phyloP scores from a whole-genome alignment of 1,140 invertebrate genomes.

The Nasonia longicornis region DNA sequence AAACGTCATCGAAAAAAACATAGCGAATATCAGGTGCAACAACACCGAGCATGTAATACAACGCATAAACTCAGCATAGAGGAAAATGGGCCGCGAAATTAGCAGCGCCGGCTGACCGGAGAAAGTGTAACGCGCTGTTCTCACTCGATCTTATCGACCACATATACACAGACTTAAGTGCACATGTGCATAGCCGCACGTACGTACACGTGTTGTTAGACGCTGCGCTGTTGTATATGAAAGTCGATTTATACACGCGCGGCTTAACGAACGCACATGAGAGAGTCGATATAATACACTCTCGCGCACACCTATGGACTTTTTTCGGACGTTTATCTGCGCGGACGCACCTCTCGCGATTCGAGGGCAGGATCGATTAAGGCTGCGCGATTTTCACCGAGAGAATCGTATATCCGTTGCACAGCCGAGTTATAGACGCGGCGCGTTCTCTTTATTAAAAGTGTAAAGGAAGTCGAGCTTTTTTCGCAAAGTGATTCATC shows the following conservation, averaged over 20 bases:
- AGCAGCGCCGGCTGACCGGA: constrained; percentile 1
- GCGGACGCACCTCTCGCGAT: not conserved
- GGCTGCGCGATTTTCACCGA: not conserved
- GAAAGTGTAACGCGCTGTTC: constrained; percentile 15
- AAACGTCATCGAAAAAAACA: too few relatives aligned
- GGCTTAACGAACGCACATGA: not conserved
- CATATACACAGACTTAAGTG: not conserved
- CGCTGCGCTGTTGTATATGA: not conserved
- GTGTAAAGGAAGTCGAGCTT: too few relatives aligned
- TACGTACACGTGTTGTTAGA: not conserved
- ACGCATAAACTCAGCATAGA: too few relatives aligned
- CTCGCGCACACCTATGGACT: not conserved
- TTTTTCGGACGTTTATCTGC: not conserved
- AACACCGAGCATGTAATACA: not conserved
- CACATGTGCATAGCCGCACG: not conserved
- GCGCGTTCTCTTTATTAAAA: too few relatives aligned
- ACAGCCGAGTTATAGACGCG: too few relatives aligned
- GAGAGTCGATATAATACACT: not conserved
- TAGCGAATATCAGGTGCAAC: not conserved
- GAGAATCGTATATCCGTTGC: too few relatives aligned
- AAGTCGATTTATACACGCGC: not conserved
- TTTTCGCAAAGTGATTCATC: too few relatives aligned
- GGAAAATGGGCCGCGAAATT: constrained; percentile 26
- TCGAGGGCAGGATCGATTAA: constrained; percentile 9
- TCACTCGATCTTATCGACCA: not conserved